Percentiles rank a stretch among this genome's conserved stretches.
Conservation (phyloP, 2,797 vertebrate genomes). For the Chelon auratus region DNA sequence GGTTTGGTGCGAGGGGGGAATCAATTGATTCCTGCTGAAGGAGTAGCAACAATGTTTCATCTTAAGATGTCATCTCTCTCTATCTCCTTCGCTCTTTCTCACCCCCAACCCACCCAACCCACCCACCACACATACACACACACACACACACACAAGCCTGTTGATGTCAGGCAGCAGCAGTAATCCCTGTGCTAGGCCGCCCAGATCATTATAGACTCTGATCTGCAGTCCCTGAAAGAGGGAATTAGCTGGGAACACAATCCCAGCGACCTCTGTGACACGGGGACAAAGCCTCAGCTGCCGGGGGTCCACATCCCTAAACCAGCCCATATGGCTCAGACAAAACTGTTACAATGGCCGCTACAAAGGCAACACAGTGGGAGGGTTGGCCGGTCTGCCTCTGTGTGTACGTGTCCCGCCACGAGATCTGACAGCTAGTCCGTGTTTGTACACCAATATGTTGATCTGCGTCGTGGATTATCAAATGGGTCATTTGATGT, state of each 20-base stretch:
- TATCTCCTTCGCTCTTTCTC: conserved; percentile 34
- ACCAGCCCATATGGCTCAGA: conserved; percentile 86
- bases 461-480: conserved; percentile 43
- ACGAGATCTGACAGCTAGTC: conserved; percentile 53
- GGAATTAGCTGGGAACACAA: conserved; percentile 92
- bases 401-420: conserved; percentile 39
- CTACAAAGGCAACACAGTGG: conserved; percentile 84
- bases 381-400: conserved; percentile 69
- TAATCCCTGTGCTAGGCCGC: conserved; percentile 83
- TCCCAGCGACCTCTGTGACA: conserved; percentile 88
- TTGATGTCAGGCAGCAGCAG: conserved; percentile 76
- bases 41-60: conserved; percentile 77
- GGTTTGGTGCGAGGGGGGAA: conserved; percentile 43
- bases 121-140: conserved; percentile 26
- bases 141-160: conserved; percentile 55
- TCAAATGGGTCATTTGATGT: conserved; percentile 7
- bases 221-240: conserved; percentile 88
- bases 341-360: conserved; percentile 85
- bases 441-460: conserved; percentile 63
- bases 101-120: conserved; percentile 5
- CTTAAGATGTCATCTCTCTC: conserved; percentile 74
- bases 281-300: conserved; percentile 88
- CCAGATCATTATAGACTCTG: conserved; percentile 89
- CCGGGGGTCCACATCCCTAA: conserved; percentile 84
- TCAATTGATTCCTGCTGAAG: conserved; percentile 79